A percentile compares a stretch with the other conserved stretches of the same genome.
phyloP scores from a whole-genome alignment of 2,888 invertebrate genomes.

The Oscheius sp. region DNA sequence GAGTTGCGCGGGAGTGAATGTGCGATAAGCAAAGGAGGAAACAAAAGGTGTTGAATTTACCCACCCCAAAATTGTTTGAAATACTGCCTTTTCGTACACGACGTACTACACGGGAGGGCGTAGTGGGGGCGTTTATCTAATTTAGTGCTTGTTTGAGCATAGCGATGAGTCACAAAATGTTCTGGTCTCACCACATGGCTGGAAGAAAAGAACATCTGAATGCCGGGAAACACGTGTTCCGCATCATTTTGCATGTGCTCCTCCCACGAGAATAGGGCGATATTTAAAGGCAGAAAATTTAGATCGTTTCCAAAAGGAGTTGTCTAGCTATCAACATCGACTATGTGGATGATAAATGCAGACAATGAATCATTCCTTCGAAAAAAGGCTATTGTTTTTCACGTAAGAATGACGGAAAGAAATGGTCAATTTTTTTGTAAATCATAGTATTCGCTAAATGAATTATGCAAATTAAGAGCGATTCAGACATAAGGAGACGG shows the following conservation, averaged over 20 bases:
- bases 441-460: no score
- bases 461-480: no score
- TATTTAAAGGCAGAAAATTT: no score
- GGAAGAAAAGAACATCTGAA: conserved; percentile 28
- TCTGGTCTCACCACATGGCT: conserved; percentile 24
- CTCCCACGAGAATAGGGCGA: background rate
- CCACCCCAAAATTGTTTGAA: background rate
- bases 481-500: no score
- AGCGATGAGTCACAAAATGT: conserved; percentile 21
- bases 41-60: background rate
- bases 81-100: background rate
- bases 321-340: no score
- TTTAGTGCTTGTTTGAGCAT: conserved; percentile 27
- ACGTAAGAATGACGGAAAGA: no score
- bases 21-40: background rate
- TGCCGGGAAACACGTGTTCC: conserved; percentile 23
- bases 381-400: no score
- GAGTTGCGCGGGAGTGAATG: conserved; percentile 1
- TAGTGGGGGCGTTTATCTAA: conserved; percentile 26
- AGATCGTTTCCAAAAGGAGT: no score
- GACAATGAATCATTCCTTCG: no score
- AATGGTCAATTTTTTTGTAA: no score
- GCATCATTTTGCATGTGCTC: conserved; percentile 3
- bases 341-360: no score
- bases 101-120: conserved; percentile 22